Conservation (phyloP, 1,140 invertebrate genomes). For the Drosophila rufa region DNA sequence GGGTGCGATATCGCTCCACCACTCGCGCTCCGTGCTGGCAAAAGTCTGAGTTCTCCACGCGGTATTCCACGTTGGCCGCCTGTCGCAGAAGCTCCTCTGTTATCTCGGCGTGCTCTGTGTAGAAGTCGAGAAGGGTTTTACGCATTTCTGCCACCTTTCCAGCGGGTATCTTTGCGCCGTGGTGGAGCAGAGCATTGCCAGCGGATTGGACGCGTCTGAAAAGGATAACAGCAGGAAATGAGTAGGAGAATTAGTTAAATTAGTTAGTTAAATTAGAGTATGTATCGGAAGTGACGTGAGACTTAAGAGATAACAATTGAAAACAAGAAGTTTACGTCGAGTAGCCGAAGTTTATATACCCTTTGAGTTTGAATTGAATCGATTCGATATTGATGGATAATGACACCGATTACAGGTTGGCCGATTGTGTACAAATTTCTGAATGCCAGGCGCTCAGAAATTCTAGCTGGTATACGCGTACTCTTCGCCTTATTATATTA, state of each 20-base stretch:
- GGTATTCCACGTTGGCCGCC: slow-evolving; percentile 84
- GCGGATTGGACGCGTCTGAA: slow-evolving; percentile 88
- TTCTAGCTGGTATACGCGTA: no score
- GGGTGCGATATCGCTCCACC: slow-evolving; percentile 87
- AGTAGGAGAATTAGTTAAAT: slow-evolving; percentile 23
- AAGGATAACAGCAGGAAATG: neutral
- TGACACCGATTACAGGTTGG: no score
- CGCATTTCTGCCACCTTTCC: slow-evolving; percentile 86
- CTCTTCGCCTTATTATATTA: no score
- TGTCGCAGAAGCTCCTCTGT: slow-evolving; percentile 85
- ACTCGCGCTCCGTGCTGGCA: slow-evolving; percentile 89
- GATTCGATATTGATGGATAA: no score
- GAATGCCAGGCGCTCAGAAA: no score
- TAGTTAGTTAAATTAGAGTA: neutral
- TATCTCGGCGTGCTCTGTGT: slow-evolving; percentile 84
- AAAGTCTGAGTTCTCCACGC: slow-evolving; percentile 86
- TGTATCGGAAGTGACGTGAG: neutral
- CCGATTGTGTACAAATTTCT: no score
- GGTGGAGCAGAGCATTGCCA: slow-evolving; percentile 88
- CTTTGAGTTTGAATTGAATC: no score
- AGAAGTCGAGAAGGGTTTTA: slow-evolving; percentile 85
- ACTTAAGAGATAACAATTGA: neutral
- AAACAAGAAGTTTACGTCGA: neutral
- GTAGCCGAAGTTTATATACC: no score
- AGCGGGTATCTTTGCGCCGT: slow-evolving; percentile 86